phyloP scores from a whole-genome alignment of 2,797 vertebrate genomes.

The Lepidocolaptes lacrymiger region DNA sequence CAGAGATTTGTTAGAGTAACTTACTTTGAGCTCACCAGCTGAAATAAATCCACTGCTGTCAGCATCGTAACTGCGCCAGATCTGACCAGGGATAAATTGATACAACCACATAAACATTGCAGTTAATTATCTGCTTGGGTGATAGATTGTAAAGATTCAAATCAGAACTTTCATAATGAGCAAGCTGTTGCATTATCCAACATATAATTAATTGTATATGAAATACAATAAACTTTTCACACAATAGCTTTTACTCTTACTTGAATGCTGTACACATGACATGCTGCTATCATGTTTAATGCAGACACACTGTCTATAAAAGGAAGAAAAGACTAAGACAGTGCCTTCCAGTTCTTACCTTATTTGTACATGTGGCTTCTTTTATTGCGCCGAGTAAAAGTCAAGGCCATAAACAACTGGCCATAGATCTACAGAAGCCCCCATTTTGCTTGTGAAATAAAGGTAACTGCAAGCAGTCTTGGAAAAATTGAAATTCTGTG shows the following conservation, averaged over 20 bases:
- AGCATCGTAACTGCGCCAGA: conserved; percentile 93
- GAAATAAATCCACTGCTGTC: conserved; percentile 97
- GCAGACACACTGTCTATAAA: background rate
- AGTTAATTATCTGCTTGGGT: background rate
- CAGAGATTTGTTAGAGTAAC: conserved; percentile 29
- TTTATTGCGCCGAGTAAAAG: background rate
- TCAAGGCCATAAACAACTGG: background rate
- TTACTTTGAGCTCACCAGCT: conserved; percentile 88
- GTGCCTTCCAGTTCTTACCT: background rate
- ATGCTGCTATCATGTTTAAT: background rate
- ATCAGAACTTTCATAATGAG: background rate
- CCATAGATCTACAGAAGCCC: background rate
- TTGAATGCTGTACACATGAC: background rate
- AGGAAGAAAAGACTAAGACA: conserved; percentile 2
- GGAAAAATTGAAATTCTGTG: background rate
- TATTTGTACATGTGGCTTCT: background rate
- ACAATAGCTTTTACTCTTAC: conserved; percentile 3
- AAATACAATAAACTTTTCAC: conserved; percentile 4
- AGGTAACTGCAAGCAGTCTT: background rate
- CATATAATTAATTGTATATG: background rate
- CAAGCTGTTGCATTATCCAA: background rate
- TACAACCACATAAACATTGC: background rate
- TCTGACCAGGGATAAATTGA: conserved; percentile 76
- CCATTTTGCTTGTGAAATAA: background rate
- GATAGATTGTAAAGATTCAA: background rate